phyloP scores from a whole-genome alignment of 2,113 vertebrate species.

The Tretioscincus oriximinensis region DNA sequence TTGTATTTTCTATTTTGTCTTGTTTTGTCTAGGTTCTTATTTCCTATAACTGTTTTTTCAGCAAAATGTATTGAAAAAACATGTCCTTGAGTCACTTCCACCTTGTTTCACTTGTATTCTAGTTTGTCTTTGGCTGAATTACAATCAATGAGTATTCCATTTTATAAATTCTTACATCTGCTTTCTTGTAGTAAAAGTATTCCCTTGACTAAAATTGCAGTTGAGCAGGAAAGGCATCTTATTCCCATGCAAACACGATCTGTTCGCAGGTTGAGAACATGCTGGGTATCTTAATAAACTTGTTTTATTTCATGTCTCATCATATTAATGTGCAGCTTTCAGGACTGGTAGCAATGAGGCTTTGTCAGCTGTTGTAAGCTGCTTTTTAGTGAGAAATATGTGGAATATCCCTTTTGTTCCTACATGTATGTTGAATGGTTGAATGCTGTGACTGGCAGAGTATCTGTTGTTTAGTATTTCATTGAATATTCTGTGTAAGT shows the following conservation, averaged over 20 bases:
- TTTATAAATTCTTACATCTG: background rate
- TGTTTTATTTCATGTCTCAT: background rate
- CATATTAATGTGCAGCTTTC: rapidly evolving
- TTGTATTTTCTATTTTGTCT: background rate
- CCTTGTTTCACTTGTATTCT: background rate
- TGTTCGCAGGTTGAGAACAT: background rate
- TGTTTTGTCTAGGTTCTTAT: constrained; percentile 1
- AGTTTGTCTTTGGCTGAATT: constrained; percentile 3
- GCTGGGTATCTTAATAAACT: constrained; percentile 17
- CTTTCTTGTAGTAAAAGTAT: background rate
- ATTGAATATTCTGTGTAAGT: background rate
- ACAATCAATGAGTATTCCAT: rapidly evolving
- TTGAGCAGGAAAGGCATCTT: background rate
- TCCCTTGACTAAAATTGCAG: background rate
- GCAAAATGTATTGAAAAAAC: background rate
- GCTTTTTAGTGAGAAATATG: constrained; percentile 14
- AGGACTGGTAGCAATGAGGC: constrained; percentile 21
- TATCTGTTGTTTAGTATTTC: background rate
- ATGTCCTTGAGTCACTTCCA: background rate
- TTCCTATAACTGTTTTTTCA: constrained; percentile 3
- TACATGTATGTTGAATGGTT: background rate
- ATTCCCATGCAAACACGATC: background rate
- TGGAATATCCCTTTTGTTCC: background rate
- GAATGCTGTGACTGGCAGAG: background rate
- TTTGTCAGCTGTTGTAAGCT: background rate